Conservation (phyloP, 2,113 vertebrate species). For the Arvicanthis niloticus region DNA sequence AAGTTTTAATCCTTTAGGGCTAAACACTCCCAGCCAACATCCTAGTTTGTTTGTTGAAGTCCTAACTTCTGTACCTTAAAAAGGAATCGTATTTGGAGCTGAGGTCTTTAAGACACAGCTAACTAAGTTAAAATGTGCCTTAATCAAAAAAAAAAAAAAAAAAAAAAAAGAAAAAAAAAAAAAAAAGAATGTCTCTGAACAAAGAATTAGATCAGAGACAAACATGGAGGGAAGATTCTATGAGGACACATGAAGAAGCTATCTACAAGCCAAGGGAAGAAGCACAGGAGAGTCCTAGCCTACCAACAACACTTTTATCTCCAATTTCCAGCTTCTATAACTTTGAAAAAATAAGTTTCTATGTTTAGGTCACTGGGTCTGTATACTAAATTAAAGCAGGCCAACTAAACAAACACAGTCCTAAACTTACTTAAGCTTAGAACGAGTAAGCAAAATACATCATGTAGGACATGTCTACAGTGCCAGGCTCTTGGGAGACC, state of each 20-base stretch:
- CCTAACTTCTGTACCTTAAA: background rate
- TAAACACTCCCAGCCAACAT: background rate
- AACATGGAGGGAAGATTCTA: background rate
- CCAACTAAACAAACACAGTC: background rate
- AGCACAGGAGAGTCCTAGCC: background rate
- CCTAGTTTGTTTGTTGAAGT: background rate
- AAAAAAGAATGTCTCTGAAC: background rate
- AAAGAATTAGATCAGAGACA: background rate
- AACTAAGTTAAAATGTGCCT: background rate
- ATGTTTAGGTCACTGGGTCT: background rate
- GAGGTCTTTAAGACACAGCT: background rate
- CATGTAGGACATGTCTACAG: background rate
- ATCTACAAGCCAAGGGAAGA: background rate
- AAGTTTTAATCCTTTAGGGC: background rate
- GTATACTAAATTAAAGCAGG: background rate
- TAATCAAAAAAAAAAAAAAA: background rate
- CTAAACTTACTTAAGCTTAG: background rate
- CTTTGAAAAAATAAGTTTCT: background rate
- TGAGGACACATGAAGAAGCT: background rate
- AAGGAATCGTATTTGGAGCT: background rate
- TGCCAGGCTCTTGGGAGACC: background rate
- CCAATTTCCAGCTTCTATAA: background rate
- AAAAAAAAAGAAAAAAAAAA: background rate
- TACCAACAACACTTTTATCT: background rate
- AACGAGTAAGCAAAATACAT: background rate